These are phyloP conservation scores for Alectura lathami DNA, from an alignment of 2,113 vertebrate genomes.

Conservation along the genomic window DNA sequence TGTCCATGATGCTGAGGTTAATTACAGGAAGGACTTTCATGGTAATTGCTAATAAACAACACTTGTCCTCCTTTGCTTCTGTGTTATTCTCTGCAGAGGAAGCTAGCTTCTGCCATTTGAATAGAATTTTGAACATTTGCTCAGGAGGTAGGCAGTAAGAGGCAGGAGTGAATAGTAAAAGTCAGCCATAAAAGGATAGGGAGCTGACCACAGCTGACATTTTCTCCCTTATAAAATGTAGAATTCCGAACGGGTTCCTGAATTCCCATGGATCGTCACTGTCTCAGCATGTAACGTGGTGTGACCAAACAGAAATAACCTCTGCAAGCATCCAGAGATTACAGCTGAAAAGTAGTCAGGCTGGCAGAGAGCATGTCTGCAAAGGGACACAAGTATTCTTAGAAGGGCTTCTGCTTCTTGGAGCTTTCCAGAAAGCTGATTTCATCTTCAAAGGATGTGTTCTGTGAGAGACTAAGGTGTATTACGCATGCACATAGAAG, in stretches of 20 bases:
- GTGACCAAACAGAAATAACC: neutral
- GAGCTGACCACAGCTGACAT: conserved; percentile 45
- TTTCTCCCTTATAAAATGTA: conserved; percentile 10
- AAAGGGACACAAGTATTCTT: conserved; percentile 7
- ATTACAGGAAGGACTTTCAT: conserved; percentile 82
- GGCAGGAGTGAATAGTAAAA: conserved; percentile 56
- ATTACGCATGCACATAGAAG: conserved; percentile 22
- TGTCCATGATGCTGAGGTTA: conserved; percentile 76
- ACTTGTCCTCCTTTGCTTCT: conserved; percentile 61
- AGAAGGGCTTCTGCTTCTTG: neutral
- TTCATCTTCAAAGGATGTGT: neutral
- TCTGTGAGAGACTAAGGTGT: conserved; percentile 7
- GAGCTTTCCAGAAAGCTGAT: neutral
- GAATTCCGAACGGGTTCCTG: conserved; percentile 11
- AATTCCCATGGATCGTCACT: conserved; percentile 32
- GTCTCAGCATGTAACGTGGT: conserved; percentile 31
- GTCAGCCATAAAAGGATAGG: conserved; percentile 25
- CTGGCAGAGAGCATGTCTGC: neutral
- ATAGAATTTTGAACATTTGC: conserved; percentile 42
- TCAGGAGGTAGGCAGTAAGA: conserved; percentile 23
- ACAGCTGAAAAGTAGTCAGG: neutral
- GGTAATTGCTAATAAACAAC: conserved; percentile 78
- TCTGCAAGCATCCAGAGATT: conserved; percentile 1
- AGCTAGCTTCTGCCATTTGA: conserved; percentile 57
- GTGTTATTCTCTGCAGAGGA: conserved; percentile 46